Percentiles rank a stretch among this genome's conserved stretches.
Conservation (phyloP, 2,113 vertebrate genomes). For the Brachypodius melanocephalos region DNA sequence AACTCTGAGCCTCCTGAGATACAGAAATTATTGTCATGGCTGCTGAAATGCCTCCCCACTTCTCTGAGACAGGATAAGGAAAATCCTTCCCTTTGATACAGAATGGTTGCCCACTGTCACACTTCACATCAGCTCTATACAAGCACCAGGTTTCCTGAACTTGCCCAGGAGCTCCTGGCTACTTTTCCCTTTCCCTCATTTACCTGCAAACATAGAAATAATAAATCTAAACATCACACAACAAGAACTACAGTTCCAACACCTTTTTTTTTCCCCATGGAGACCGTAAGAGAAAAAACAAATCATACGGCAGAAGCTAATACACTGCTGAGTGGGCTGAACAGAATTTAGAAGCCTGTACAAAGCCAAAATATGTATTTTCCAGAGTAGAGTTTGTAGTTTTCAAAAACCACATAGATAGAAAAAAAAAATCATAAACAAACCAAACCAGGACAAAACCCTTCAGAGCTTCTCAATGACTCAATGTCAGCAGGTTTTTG, state of each 20-base stretch:
- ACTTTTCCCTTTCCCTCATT: neutral
- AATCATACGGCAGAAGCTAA: slow-evolving; percentile 19
- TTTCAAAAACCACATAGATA: neutral
- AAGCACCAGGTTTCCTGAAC: neutral
- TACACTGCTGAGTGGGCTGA: neutral
- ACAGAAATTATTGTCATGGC: slow-evolving; percentile 28
- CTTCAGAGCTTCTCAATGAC: slow-evolving; percentile 12
- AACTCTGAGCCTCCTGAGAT: slow-evolving; percentile 46
- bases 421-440: neutral
- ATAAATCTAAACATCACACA: neutral
- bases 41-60: slow-evolving; percentile 16
- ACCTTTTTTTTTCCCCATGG: neutral
- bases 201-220: neutral
- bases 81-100: neutral
- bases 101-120: neutral
- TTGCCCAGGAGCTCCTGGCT: neutral
- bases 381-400: neutral
- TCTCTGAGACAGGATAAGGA: slow-evolving; percentile 2
- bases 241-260: neutral
- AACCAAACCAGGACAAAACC: neutral
- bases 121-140: neutral
- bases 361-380: neutral
- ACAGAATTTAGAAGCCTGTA: neutral
- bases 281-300: neutral
- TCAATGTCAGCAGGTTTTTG: slow-evolving; percentile 17